Evolutionary conservation across 2,113 vertebrate genomes (phyloP).

Genomic region (Labeo catla): DNA sequence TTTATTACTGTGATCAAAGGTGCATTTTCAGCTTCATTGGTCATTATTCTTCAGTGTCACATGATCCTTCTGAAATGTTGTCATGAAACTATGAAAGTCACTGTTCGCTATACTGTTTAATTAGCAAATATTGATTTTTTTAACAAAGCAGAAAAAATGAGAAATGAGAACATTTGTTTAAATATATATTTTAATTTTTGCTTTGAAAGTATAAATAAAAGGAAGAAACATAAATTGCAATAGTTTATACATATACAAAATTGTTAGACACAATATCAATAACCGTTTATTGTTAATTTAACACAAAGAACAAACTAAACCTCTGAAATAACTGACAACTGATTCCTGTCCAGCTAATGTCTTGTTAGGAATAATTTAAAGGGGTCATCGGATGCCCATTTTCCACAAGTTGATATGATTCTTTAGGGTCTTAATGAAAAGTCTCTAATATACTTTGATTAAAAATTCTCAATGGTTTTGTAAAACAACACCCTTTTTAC

Average conservation of each 20-base stretch:
- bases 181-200: slow-evolving; percentile 20
- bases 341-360: slow-evolving; percentile 1
- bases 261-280: not conserved
- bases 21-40: too few relatives aligned
- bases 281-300: not conserved
- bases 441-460: too few relatives aligned
- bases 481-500: too few relatives aligned
- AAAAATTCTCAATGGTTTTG: too few relatives aligned
- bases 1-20: too few relatives aligned
- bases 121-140: not conserved
- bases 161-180: not conserved
- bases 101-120: too few relatives aligned
- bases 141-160: not conserved
- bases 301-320: not conserved
- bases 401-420: too few relatives aligned
- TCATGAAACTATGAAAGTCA: too few relatives aligned
- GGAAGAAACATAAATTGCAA: slow-evolving; percentile 5
- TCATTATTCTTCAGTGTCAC: too few relatives aligned
- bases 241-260: slow-evolving; percentile 20
- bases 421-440: too few relatives aligned
- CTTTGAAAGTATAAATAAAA: slow-evolving; percentile 23
- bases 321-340: not conserved
- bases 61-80: too few relatives aligned
- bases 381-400: too few relatives aligned
- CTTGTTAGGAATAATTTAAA: not conserved